phyloP scores from a whole-genome alignment of 1,140 invertebrate species.

The Limonius californicus region DNA sequence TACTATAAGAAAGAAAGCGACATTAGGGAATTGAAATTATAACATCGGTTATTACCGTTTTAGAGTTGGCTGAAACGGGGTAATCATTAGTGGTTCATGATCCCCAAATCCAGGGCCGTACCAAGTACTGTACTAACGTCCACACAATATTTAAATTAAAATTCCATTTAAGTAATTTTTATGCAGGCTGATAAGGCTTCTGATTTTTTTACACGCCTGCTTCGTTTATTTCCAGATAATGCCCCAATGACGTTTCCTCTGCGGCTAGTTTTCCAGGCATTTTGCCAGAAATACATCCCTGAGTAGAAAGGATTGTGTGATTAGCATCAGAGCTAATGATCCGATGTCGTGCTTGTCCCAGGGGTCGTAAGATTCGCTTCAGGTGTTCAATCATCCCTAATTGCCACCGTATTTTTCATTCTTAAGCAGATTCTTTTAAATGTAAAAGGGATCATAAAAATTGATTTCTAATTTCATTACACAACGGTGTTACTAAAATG shows the following conservation, averaged over 20 bases:
- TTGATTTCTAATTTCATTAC: no score
- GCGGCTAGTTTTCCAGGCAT: no score
- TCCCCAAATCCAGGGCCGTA: background rate
- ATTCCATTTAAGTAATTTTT: no score
- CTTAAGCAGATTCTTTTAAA: background rate
- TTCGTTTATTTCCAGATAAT: no score
- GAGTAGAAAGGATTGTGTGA: conserved; percentile 6
- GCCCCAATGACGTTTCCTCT: no score
- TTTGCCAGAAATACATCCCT: no score
- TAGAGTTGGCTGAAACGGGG: background rate
- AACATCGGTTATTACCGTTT: conserved; percentile 1
- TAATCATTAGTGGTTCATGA: background rate
- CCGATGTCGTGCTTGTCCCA: conserved; percentile 12
- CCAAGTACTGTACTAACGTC: no score
- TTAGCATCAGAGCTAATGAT: conserved; percentile 15
- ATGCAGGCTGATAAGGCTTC: no score
- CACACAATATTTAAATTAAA: no score
- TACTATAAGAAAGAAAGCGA: background rate
- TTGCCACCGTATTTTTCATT: background rate
- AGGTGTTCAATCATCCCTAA: conserved; percentile 16
- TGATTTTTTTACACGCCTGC: no score
- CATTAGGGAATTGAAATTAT: background rate
- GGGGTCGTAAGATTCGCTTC: conserved; percentile 5
- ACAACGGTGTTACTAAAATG: no score
- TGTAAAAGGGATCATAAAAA: background rate